Conservation (phyloP, 2,888 invertebrate species). For the Caenorhabditis sp. region DNA sequence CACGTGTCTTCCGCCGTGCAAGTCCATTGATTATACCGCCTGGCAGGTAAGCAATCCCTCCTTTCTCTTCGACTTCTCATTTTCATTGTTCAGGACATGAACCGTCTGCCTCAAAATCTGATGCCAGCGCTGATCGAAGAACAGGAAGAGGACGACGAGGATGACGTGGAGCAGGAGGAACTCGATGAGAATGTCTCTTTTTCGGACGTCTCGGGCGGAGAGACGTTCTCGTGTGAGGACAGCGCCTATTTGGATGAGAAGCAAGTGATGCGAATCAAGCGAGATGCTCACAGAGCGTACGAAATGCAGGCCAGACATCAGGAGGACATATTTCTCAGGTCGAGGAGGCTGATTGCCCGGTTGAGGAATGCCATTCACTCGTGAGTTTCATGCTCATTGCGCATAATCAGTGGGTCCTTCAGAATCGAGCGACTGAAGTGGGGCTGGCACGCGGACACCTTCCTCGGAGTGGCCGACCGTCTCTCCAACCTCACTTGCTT, state of each 20-base stretch:
- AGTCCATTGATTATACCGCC: conserved; percentile 77
- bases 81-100: conserved; percentile 77
- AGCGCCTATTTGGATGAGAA: conserved; percentile 59
- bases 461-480: conserved; percentile 70
- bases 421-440: conserved; percentile 63
- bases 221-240: conserved; percentile 62
- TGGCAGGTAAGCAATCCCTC: conserved; percentile 68
- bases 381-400: conserved; percentile 55
- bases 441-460: conserved; percentile 75
- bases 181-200: conserved; percentile 64
- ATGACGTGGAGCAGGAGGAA: conserved; percentile 71
- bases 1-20: conserved; percentile 74
- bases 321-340: conserved; percentile 75
- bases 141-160: conserved; percentile 72
- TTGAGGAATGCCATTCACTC: conserved; percentile 64
- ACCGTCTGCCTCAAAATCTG: conserved; percentile 73
- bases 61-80: too few species aligned
- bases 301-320: conserved; percentile 78
- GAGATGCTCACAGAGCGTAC: conserved; percentile 74
- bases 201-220: conserved; percentile 41
- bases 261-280: conserved; percentile 70
- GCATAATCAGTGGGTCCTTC: too few species aligned
- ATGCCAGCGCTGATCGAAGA: conserved; percentile 76
- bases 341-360: conserved; percentile 70
- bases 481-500: conserved; percentile 60